Percentiles rank a stretch among this genome's conserved stretches.
phyloP scores from a whole-genome alignment of 1,140 invertebrate species.

The Drosophila jambulina region DNA sequence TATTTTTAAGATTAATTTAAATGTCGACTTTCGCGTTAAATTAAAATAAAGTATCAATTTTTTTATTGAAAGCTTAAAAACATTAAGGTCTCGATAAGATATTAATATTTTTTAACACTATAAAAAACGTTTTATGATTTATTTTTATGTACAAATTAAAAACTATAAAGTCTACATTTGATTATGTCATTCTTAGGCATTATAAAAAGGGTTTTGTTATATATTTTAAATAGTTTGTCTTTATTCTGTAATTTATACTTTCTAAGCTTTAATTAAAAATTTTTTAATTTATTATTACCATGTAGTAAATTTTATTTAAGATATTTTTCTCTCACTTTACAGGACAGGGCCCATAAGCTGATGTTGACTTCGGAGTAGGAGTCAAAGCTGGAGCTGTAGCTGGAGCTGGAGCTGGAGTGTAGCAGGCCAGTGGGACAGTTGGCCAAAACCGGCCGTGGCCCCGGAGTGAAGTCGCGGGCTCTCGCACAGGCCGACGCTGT shows the following conservation, averaged over 20 bases:
- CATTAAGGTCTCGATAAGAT: too few species aligned
- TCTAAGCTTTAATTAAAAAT: not conserved
- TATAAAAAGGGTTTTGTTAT: too few species aligned
- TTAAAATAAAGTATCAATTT: too few species aligned
- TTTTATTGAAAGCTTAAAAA: too few species aligned
- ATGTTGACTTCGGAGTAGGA: constrained; percentile 21
- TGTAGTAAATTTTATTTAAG: not conserved
- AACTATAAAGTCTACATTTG: too few species aligned
- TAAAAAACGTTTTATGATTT: too few species aligned
- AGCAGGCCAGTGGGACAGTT: constrained; percentile 65
- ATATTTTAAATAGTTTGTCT: too few species aligned
- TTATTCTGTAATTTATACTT: not conserved
- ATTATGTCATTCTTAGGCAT: too few species aligned
- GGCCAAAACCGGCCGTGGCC: constrained; percentile 56
- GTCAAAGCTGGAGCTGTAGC: constrained; percentile 8
- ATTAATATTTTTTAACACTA: too few species aligned
- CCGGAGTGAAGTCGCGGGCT: constrained; percentile 22
- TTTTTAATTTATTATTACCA: not conserved
- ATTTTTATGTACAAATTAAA: too few species aligned
- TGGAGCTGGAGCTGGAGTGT: constrained; percentile 13
- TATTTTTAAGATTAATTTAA: too few species aligned
- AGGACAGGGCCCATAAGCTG: constrained; percentile 25
- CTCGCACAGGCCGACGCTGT: constrained; percentile 56
- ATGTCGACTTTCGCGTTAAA: too few species aligned
- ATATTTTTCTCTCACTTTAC: constrained; percentile 5